Percentiles rank a stretch among this genome's conserved stretches.
Evolutionary conservation across 2,113 vertebrate species (phyloP).

Genomic region (Galbula dea): DNA sequence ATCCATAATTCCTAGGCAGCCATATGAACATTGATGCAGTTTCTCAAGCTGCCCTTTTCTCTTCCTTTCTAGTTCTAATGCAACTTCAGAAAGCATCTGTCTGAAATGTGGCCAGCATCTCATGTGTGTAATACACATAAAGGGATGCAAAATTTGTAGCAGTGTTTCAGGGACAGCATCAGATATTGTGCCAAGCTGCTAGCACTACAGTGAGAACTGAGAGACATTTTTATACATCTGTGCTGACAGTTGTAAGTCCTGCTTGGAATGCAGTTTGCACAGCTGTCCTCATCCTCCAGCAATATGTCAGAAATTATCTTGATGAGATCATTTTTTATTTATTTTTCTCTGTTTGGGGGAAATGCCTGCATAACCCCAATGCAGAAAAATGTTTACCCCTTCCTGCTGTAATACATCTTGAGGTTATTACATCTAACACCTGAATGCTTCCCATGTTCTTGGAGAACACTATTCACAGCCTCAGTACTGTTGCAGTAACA

Average conservation of each 20-base stretch:
- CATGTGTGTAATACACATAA: neutral
- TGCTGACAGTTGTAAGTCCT: conserved; percentile 17
- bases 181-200: neutral
- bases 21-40: neutral
- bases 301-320: neutral
- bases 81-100: neutral
- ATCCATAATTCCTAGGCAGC: neutral
- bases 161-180: neutral
- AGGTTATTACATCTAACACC: neutral
- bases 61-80: neutral
- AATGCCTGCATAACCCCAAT: neutral
- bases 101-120: neutral
- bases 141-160: neutral
- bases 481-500: neutral
- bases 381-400: neutral
- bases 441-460: neutral
- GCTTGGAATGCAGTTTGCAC: conserved; percentile 5
- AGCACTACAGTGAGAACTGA: neutral
- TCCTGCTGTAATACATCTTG: neutral
- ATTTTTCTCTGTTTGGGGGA: neutral
- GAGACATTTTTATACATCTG: neutral
- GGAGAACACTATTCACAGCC: neutral
- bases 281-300: neutral
- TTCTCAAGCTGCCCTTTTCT: neutral
- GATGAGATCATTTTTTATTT: neutral